Evolutionary conservation across 2,113 vertebrate species (phyloP).

Genomic region (Verasper variegatus): DNA sequence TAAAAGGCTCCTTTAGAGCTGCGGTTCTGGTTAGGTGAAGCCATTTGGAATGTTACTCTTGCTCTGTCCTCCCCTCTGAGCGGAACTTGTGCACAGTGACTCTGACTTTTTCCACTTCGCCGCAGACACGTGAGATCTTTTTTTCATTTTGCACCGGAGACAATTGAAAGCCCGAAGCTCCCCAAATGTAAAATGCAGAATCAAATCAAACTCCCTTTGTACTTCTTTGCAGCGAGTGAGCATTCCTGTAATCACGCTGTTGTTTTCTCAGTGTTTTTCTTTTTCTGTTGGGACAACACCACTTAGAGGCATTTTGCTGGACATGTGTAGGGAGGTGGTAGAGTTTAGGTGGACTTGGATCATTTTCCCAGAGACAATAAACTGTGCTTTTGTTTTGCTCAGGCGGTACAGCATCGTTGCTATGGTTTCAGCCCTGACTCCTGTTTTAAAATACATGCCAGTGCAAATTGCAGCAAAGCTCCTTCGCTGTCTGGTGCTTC

Average conservation of each 20-base stretch:
- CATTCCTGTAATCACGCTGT: slow-evolving; percentile 58
- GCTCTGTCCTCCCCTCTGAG: background rate
- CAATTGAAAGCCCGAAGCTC: slow-evolving; percentile 55
- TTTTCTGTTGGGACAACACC: slow-evolving; percentile 10
- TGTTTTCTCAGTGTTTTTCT: background rate
- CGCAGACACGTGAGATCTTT: slow-evolving; percentile 23
- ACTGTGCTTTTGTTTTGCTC: slow-evolving; percentile 37
- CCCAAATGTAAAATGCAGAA: slow-evolving; percentile 57
- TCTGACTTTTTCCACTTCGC: slow-evolving; percentile 28
- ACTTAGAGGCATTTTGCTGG: slow-evolving; percentile 36
- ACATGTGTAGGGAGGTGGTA: background rate
- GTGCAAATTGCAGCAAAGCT: slow-evolving; percentile 21
- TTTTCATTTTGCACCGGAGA: slow-evolving; percentile 50
- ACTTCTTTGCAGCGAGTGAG: background rate
- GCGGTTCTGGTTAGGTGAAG: background rate
- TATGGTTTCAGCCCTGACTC: slow-evolving; percentile 60
- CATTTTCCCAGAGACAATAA: slow-evolving; percentile 35
- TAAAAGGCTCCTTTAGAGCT: too few relatives aligned
- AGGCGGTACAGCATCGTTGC: slow-evolving; percentile 49
- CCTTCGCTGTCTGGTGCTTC: background rate
- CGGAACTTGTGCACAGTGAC: slow-evolving; percentile 3
- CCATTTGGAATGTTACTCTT: background rate
- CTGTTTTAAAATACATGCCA: slow-evolving; percentile 43
- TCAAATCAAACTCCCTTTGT: slow-evolving; percentile 53
- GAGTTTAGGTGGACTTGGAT: slow-evolving; percentile 15